Evolutionary conservation across 2,888 invertebrate species (phyloP), one percentile per base, ranked within the genome.

Genomic region (Omphaloscelis lunosa): DNA sequence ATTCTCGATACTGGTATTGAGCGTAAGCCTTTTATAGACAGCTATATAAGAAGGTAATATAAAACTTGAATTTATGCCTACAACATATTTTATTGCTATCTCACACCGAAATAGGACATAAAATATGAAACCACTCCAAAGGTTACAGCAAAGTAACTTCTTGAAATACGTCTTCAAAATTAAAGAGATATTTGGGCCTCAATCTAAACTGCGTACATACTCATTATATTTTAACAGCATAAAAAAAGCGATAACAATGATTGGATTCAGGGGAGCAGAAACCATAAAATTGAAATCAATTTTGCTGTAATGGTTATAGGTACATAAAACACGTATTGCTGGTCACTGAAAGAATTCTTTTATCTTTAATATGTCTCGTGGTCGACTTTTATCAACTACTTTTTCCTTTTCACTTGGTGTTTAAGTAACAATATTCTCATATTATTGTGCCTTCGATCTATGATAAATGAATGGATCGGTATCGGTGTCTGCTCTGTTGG

Each of bases 271-370:
- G 95, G 92, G 93, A 95, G 94, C 95, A 95, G 94, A 96, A 95
- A 95, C 95, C 95, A 96, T 96, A 96, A 96, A 96, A 96, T 95
- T 94, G 93, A 96, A 96, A 96, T 96, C 95, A 96, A 96, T 96
- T 96, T 96, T 93, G 93, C 93, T 92, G 94, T 95, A 96, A 96
- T 95, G 96, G 95, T 95, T 96, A 96, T 95, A 90, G 95, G 93
- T 92, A 89, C 93, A 94, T 96, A 95, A 96, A 96, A 95, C 92
- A 93, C 92, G 92, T 93, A 91, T 86, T 91, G 89, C 89, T 93
- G 92, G 93, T 92, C 93, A 93, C 91, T 90, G 84, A 91, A 91
- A 90, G 89, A 89, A 88, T 90, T 90, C 86, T 90, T 91, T 93
- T 91, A 91, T 92, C 91, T 93, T 92, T 92, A 91, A 91, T 90